Base-by-base conservation (phyloP, 2,113 vertebrate species). In the Megatriorchis doriae region DNA sequence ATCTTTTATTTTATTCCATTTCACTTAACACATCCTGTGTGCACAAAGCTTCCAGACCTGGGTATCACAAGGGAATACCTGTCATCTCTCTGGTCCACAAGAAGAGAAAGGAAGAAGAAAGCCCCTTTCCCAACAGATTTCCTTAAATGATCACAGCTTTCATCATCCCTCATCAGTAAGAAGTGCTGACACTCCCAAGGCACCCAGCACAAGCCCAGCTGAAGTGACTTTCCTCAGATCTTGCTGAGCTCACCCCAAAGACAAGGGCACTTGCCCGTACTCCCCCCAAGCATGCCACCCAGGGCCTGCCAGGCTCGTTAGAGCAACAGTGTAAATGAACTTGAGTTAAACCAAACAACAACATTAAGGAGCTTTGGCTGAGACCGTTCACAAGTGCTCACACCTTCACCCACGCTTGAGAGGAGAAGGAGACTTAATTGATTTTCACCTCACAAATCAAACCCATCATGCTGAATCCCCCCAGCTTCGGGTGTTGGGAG, bases 181-280 rank as follows among this genome's bases (percentile, higher is more conserved):
- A 2, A 90, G 34, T 20, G 59, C 72, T 52, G 53, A 73, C 1
- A 0, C 9, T 32, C 50, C 43, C 1, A 0, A 56, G 42, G 18
- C 56, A 58, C 12, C 31, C 50, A 59, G 45, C 63, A 65, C 8
- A 34, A 58, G 26, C 36, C 42, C 55, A 84, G 55, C 2, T 40
- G 16, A 40, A 79, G 26, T 21, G 25, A 59, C 5, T 22, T 74
- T 26, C 34, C 61, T 25, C 38, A 8, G 42, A 6, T 74, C 55
- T 34, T 52, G 34, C 31, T 1, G 0, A 58, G 34, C 10, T 52
- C 4, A 0, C 32, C 20, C 50, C 45, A 63, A 40, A 47, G 13
- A 11, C 26, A 34, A 52, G 10, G 56, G 11, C 55, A 29, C 21
- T 53, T 0, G 1, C 22, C 45, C 26, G 7, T 10, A 7, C 13